phyloP scores from a whole-genome alignment of 2,797 vertebrate species.

The Octomys mimax region DNA sequence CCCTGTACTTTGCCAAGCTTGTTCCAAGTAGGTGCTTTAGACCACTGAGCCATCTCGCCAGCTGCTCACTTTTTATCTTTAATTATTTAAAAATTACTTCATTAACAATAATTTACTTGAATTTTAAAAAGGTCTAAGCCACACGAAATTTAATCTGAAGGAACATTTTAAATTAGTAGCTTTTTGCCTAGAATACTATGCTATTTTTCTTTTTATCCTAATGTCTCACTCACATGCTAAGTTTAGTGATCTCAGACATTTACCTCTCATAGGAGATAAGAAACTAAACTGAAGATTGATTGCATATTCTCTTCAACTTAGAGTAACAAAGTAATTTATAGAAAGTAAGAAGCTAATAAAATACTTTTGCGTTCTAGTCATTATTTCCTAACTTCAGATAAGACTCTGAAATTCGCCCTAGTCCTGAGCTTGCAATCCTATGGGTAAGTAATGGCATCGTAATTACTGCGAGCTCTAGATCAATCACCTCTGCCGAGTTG shows the following conservation, averaged over 20 bases:
- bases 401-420: constrained; percentile 53
- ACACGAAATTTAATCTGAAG: neutral
- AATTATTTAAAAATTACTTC: neutral
- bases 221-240: neutral
- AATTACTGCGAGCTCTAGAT: constrained; percentile 85
- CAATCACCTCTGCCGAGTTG: constrained; percentile 78
- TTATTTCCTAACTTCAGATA: constrained; percentile 76
- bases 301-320: constrained; percentile 2
- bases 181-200: neutral
- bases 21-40: too few relatives aligned
- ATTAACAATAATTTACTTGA: neutral
- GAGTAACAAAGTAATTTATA: constrained; percentile 42
- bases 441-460: constrained; percentile 81
- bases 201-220: neutral
- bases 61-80: too few relatives aligned
- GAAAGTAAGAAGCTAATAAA: constrained; percentile 66
- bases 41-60: too few relatives aligned
- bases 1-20: too few relatives aligned
- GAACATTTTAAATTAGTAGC: neutral
- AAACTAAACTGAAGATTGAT: constrained; percentile 48
- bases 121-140: neutral
- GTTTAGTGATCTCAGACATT: constrained; percentile 64
- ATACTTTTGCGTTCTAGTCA: constrained; percentile 60
- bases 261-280: neutral
- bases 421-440: constrained; percentile 73